These are phyloP conservation scores for Hemaris fuciformis DNA, from an alignment of 2,888 invertebrate species.

Conservation along the genomic window DNA sequence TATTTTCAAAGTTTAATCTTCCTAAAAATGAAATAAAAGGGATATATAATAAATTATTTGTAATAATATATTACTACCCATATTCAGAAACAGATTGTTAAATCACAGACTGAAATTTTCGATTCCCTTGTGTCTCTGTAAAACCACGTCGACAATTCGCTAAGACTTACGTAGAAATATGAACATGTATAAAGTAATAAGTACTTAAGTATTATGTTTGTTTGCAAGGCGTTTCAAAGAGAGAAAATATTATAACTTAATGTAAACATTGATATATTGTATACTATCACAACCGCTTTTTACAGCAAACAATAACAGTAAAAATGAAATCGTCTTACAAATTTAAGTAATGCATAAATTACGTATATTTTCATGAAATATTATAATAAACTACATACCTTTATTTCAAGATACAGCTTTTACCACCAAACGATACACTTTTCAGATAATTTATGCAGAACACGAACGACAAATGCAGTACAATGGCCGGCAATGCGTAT, in stretches of 20 bases:
- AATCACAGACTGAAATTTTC: neutral
- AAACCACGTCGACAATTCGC: neutral
- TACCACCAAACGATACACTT: neutral
- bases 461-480: neutral
- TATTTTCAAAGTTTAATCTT: too few species aligned
- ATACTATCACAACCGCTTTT: too few species aligned
- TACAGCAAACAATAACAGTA: neutral
- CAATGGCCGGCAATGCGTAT: neutral
- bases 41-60: too few species aligned
- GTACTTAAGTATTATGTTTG: too few species aligned
- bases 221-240: too few species aligned
- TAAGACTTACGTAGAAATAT: neutral
- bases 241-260: too few species aligned
- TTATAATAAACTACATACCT: neutral
- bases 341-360: neutral
- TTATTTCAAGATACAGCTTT: neutral
- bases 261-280: too few species aligned
- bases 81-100: too few species aligned
- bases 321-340: neutral
- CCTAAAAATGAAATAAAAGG: too few species aligned
- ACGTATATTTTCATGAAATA: neutral
- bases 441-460: neutral
- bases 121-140: too few species aligned
- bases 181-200: too few species aligned
- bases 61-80: too few species aligned